Conservation (phyloP, 2,797 vertebrate species). For the Cyclura pinguis region DNA sequence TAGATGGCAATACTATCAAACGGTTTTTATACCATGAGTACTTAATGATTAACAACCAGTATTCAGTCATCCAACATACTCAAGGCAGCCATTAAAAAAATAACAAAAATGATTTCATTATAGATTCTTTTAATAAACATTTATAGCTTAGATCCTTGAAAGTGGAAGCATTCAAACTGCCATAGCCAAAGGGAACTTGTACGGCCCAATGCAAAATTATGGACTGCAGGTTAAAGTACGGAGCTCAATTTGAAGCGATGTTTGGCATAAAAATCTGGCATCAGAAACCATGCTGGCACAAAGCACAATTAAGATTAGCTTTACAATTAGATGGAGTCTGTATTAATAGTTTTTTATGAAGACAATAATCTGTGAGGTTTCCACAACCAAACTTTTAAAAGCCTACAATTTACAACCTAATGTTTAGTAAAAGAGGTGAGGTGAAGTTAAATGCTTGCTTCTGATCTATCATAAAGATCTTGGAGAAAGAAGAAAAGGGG, state of each 20-base stretch:
- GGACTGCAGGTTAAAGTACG: slow-evolving; percentile 70
- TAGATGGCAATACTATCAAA: slow-evolving; percentile 99
- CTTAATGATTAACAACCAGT: slow-evolving; percentile 88
- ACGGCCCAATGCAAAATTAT: slow-evolving; percentile 65
- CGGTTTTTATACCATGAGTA: slow-evolving; percentile 89
- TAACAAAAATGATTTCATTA: slow-evolving; percentile 90
- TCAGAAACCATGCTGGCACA: slow-evolving; percentile 66
- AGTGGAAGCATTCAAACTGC: slow-evolving; percentile 80
- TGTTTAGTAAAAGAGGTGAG: slow-evolving; percentile 47
- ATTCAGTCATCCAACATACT: slow-evolving; percentile 83
- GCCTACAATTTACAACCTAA: slow-evolving; percentile 59
- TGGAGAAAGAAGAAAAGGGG: slow-evolving; percentile 48
- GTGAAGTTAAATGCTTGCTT: slow-evolving; percentile 60
- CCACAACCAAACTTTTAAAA: slow-evolving; percentile 73
- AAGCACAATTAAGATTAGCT: slow-evolving; percentile 71
- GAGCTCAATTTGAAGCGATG: slow-evolving; percentile 62
- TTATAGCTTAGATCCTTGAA: slow-evolving; percentile 84
- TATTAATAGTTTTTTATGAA: slow-evolving; percentile 70
- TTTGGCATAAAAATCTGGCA: slow-evolving; percentile 71
- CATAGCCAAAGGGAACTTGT: slow-evolving; percentile 73
- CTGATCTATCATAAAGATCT: slow-evolving; percentile 43
- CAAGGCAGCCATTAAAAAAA: slow-evolving; percentile 87
- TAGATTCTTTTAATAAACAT: slow-evolving; percentile 90
- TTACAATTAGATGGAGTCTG: slow-evolving; percentile 67
- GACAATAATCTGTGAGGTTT: slow-evolving; percentile 68